These are phyloP conservation scores for Oncopeltus fasciatus DNA, from an alignment of 1,140 invertebrate species.

Conservation along the genomic window DNA sequence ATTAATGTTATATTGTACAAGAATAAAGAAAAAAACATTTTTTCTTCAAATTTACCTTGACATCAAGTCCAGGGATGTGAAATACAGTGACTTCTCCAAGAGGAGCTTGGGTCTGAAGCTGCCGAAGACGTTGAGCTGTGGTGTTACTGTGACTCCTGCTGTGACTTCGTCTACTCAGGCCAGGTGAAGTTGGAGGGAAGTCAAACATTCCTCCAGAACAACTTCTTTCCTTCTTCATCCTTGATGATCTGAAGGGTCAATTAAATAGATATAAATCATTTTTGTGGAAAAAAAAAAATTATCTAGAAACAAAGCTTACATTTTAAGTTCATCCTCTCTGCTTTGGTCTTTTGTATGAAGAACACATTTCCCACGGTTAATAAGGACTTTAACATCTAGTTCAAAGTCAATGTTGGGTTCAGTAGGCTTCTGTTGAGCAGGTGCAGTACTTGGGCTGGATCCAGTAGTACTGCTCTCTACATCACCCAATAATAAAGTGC, in stretches of 20 bases:
- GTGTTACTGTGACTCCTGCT: constrained; percentile 34
- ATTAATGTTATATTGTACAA: constrained; percentile 6
- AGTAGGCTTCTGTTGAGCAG: constrained; percentile 38
- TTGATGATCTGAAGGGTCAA: constrained; percentile 30
- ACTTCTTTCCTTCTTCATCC: constrained; percentile 53
- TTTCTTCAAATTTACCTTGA: constrained; percentile 51
- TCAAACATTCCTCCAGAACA: constrained; percentile 54
- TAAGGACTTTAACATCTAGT: constrained; percentile 88
- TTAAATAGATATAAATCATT: neutral
- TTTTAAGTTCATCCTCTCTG: constrained; percentile 52
- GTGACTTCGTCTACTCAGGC: constrained; percentile 33
- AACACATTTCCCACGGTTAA: constrained; percentile 93
- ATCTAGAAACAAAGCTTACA: constrained; percentile 29
- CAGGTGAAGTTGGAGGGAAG: constrained; percentile 40
- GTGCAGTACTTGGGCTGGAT: constrained; percentile 15
- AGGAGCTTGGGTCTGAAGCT: constrained; percentile 32
- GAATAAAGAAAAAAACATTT: too few species aligned
- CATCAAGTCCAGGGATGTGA: constrained; percentile 85
- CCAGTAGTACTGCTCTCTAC: constrained; percentile 14
- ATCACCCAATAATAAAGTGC: constrained; percentile 13
- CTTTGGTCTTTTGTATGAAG: constrained; percentile 77
- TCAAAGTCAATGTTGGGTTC: constrained; percentile 95
- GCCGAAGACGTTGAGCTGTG: constrained; percentile 34
- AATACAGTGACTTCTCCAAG: constrained; percentile 78
- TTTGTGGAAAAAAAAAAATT: neutral